Evolutionary conservation across 2,113 vertebrate genomes (phyloP).

Genomic region (Diadophis punctatus): DNA sequence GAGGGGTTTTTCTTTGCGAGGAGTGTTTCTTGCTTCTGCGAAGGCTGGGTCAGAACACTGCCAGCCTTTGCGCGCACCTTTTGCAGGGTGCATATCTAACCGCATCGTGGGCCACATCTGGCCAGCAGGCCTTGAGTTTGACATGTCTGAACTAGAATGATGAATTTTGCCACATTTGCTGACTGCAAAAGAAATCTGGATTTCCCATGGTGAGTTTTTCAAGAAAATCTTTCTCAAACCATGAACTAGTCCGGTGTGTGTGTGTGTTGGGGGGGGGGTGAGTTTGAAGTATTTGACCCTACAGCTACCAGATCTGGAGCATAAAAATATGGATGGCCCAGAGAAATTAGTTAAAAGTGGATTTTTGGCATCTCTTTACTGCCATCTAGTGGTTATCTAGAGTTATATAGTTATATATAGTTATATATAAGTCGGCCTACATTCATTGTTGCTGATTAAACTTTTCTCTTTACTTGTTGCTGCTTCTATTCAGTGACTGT

Average conservation of each 20-base stretch:
- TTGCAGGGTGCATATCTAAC: too few relatives aligned
- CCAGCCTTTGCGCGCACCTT: too few relatives aligned
- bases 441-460: background rate
- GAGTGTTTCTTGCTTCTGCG: too few relatives aligned
- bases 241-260: background rate
- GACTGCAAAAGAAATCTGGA: background rate
- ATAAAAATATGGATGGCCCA: background rate
- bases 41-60: too few relatives aligned
- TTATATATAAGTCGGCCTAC: background rate
- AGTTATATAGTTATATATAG: background rate
- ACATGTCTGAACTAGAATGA: background rate
- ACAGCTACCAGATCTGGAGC: background rate
- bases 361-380: background rate
- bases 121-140: too few relatives aligned
- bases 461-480: background rate
- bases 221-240: background rate
- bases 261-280: too few relatives aligned
- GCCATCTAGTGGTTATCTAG: background rate
- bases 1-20: too few relatives aligned
- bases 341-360: background rate
- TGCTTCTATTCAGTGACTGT: background rate
- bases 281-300: background rate
- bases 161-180: background rate
- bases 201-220: background rate
- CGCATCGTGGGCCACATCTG: too few relatives aligned